These are phyloP conservation scores for Ascidia mentula DNA, from an alignment of 23 tunicate genomes.

Conservation along the genomic window DNA sequence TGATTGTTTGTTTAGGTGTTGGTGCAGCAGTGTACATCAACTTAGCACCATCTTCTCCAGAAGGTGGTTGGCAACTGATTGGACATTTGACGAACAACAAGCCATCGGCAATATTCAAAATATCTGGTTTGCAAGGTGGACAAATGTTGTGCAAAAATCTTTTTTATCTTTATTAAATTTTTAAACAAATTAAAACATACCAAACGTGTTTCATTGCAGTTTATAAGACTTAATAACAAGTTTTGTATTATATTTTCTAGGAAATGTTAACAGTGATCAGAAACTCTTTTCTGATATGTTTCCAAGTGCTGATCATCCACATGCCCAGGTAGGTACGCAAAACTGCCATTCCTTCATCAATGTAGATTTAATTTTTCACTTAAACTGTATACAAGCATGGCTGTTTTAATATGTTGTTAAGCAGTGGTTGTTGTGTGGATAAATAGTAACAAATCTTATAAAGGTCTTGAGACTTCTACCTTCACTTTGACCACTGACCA, in stretches of 20 bases:
- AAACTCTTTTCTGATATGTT: neutral
- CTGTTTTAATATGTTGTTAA: too few relatives aligned
- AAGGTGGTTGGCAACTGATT: slow-evolving; percentile 62
- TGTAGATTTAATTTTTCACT: too few relatives aligned
- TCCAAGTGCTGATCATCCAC: neutral
- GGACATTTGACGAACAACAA: slow-evolving; percentile 85
- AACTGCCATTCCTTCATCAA: too few relatives aligned
- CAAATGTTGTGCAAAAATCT: too few relatives aligned
- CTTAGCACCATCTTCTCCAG: slow-evolving; percentile 38
- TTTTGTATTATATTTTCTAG: neutral
- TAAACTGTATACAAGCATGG: too few relatives aligned
- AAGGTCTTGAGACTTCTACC: too few relatives aligned
- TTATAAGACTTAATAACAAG: neutral
- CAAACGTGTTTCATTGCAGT: neutral
- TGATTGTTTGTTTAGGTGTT: slow-evolving; percentile 20
- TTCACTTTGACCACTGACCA: too few relatives aligned
- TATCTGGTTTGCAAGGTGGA: slow-evolving; percentile 65
- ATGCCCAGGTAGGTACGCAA: neutral
- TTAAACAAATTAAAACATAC: too few relatives aligned
- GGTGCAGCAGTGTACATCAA: slow-evolving; percentile 77
- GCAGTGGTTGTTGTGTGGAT: too few relatives aligned
- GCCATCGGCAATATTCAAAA: slow-evolving; percentile 83
- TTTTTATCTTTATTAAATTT: too few relatives aligned
- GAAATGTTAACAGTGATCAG: neutral
- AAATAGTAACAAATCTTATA: too few relatives aligned